Percentiles rank a stretch among this genome's conserved stretches.
phyloP scores from a whole-genome alignment of 23 tunicate genomes.

The Corella eumyota region DNA sequence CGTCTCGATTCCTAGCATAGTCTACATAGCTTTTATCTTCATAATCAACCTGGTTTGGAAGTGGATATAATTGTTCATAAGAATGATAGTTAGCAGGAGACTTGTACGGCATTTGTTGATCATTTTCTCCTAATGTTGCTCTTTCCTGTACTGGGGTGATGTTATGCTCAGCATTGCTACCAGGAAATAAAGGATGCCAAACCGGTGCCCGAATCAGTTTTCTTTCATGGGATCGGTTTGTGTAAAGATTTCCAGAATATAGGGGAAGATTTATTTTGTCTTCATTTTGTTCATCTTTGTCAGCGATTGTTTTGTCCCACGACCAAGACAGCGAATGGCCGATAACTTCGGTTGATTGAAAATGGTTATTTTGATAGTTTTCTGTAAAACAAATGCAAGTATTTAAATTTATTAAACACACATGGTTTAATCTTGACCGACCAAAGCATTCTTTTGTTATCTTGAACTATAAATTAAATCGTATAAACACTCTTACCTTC shows the following conservation, averaged over 20 bases:
- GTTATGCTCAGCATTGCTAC: neutral
- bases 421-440: neutral
- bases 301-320: conserved; percentile 1
- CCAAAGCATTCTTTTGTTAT: neutral
- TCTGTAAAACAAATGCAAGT: neutral
- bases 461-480: neutral
- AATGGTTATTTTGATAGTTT: neutral
- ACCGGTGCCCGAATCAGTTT: conserved; percentile 3
- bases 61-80: no score
- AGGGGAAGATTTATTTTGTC: neutral
- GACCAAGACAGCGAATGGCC: conserved; percentile 1
- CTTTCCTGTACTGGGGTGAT: no score
- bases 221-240: neutral
- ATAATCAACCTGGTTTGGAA: no score
- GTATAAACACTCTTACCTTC: conserved; percentile 14
- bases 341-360: neutral
- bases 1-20: no score
- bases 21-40: no score
- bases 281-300: neutral
- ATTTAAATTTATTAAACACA: neutral
- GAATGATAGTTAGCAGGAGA: no score
- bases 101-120: no score
- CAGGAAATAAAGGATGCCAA: conserved; percentile 12
- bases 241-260: neutral
- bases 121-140: no score